These are phyloP conservation scores for Tauraco hartlaubi DNA, from an alignment of 2,797 vertebrate genomes.

Conservation along the genomic window DNA sequence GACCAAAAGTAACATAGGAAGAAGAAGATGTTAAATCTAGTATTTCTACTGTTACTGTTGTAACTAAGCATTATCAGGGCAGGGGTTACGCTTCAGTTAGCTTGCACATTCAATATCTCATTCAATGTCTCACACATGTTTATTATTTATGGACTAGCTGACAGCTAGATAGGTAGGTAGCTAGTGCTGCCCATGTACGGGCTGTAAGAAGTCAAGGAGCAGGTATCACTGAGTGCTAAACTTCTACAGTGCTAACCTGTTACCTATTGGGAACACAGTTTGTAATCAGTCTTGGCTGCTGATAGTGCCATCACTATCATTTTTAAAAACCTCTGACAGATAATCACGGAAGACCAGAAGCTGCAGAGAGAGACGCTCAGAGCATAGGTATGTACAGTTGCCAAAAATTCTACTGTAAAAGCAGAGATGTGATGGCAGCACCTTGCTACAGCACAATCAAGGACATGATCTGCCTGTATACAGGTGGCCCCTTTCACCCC, in stretches of 20 bases:
- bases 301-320: neutral
- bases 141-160: neutral
- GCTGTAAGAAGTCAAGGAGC: neutral
- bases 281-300: neutral
- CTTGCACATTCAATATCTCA: neutral
- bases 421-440: neutral
- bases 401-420: neutral
- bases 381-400: neutral
- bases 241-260: neutral
- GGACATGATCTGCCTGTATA: neutral
- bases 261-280: neutral
- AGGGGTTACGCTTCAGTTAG: neutral
- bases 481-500: neutral
- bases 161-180: neutral
- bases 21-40: neutral
- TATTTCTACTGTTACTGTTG: neutral
- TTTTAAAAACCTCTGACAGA: neutral
- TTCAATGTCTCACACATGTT: neutral
- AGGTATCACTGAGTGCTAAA: neutral
- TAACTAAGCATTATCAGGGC: neutral
- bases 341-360: neutral
- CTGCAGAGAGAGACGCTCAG: neutral
- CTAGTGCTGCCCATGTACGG: accelerated
- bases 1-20: neutral
- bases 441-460: neutral